Evolutionary conservation across 2,113 vertebrate species (phyloP), one percentile per base, ranked within the genome.

Genomic region (Onychorhynchus coronatus): DNA sequence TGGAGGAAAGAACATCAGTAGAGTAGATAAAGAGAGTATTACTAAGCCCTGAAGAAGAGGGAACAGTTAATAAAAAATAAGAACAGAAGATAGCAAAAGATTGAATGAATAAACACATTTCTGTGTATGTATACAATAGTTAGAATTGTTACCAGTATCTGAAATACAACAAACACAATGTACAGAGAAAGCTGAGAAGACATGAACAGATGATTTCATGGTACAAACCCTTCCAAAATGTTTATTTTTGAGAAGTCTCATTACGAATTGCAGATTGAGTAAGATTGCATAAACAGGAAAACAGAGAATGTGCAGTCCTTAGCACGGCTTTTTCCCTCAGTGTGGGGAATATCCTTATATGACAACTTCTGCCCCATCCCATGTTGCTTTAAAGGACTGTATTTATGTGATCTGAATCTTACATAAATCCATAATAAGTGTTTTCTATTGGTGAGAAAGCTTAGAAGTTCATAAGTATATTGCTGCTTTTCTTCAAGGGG

Each of bases 71-170:
- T 71, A 6, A 47, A 88, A 67, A 55, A 44, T 42, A 70, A 66
- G 1, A 39, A 33, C 23, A 81, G 52, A 84, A 62, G 22, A 55
- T 46, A 6, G 13, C 7, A 84, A 73, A 56, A 6, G 6, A 31
- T 9, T 21, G 25, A 55, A 59, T 30, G 3, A 83, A 77, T 52
- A 27, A 21, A 65, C 18, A 30, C 1, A 47, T 66, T 91, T 70
- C 11, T 91, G 8, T 66, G 16, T 44, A 5, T 11, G 8, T 14
- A n/a, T 63, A 42, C 0, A 0, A 0, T 39, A 62, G 27, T 44
- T 85, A 80, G 74, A 79, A 82, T 44, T 52, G 10, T 79, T 80
- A 44, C 22, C 17, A 1, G 1, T 37, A 46, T 52, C 30, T 85
- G 50, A 66, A 89, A 73, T 86, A 46, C 22, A 80, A 30, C 11